Base-by-base conservation (phyloP, 2,888 invertebrate species). In the Vannuccia rotundouncinata region DNA sequence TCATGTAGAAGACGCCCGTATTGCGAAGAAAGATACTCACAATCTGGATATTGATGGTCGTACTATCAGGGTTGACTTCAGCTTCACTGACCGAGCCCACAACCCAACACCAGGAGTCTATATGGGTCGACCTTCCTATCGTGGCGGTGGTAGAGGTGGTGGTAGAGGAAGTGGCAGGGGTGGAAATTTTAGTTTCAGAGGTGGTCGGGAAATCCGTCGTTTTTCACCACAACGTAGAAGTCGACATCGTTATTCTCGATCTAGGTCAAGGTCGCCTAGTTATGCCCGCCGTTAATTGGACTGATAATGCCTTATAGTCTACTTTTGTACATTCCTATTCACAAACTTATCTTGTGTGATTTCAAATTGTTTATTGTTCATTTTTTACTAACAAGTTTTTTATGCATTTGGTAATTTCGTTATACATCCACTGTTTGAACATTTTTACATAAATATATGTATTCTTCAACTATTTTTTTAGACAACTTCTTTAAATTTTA, bases 41-140 rank as follows among this genome's bases (percentile, higher is more conserved):
- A 96, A 96, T 80, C 93, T 95, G 91, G 95, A 95, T 89, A 93
- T 97, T 78, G 95, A 96, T 89, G 94, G 94, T 0, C 91, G 95
- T 80, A 91, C 93, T 84, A 95, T 97, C 84, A 91, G 97, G 83
- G 96, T 97, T 5, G 97, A 96, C 89, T 97, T 91, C 89, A 96
- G 96, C 1, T 95, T 97, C 85, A 97, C 97, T 66, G 92, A 95
- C 89, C 91, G 96, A 81, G 94, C 97, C 10, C 97, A 97, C 88
- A 95, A 96, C 0, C 97, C 97, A 13, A 97, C 97, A 1, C 97
- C 97, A 2, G 97, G 97, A 80, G 93, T 96, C 84, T 97, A 97
- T 86, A 94, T 95, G 93, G 97, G 97, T n/a, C n/a, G n/a, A n/a
- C n/a, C 45, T 17, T 17, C 45, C 5, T 45, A 45, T 45, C 45